These are phyloP conservation scores for Thymelicus sylvestris DNA, from an alignment of 2,888 invertebrate genomes.

Conservation along the genomic window DNA sequence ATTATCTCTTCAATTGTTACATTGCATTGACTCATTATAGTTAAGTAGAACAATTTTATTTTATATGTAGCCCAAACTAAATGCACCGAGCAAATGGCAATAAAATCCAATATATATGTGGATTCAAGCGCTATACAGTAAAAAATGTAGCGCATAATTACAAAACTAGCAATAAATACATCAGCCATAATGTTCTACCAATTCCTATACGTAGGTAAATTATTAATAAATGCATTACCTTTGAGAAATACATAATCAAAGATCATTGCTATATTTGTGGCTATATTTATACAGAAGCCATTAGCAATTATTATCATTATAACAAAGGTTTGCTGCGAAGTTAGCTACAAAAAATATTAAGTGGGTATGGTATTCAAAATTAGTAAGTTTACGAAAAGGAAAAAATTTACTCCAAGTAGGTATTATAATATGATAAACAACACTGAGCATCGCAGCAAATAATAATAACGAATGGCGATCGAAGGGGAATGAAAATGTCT, in stretches of 20 bases:
- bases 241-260: neutral
- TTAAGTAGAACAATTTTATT: neutral
- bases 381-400: neutral
- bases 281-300: slow-evolving; percentile 3
- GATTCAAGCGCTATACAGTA: neutral
- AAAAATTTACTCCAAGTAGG: neutral
- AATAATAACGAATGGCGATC: slow-evolving; percentile 25
- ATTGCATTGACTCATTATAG: too few relatives aligned
- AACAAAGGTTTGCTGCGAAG: neutral
- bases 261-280: neutral
- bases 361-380: neutral
- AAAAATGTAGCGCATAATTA: neutral
- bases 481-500: slow-evolving; percentile 2
- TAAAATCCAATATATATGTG: neutral
- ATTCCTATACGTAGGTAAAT: neutral
- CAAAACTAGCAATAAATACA: neutral
- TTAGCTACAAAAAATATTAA: neutral
- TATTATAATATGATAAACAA: neutral
- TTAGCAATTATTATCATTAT: neutral
- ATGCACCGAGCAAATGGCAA: neutral
- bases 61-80: neutral
- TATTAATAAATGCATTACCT: too few relatives aligned
- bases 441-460: slow-evolving; percentile 24
- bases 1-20: too few relatives aligned
- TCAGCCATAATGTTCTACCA: neutral